These are phyloP conservation scores for Vireo griseus DNA, from an alignment of 2,797 vertebrate species.

Conservation along the genomic window DNA sequence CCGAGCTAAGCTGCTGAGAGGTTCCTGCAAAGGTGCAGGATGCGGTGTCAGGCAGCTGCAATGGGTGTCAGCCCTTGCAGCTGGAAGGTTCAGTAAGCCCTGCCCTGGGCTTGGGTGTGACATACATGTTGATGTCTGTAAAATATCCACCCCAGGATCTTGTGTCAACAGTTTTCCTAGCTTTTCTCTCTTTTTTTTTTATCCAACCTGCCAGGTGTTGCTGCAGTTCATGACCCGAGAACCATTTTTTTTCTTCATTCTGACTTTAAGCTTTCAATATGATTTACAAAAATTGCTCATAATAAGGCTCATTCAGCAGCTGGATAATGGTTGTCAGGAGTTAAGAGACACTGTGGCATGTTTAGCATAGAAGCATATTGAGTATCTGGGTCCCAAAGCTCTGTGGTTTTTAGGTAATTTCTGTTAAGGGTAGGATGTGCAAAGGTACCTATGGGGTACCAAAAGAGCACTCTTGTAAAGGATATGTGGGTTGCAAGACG, in stretches of 20 bases:
- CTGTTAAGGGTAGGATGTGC: background rate
- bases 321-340: conserved; percentile 68
- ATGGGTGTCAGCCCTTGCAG: conserved; percentile 17
- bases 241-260: background rate
- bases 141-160: conserved; percentile 35
- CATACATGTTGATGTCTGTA: background rate
- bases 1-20: background rate
- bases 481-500: background rate
- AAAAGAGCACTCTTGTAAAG: background rate
- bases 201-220: conserved; percentile 37
- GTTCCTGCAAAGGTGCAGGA: background rate
- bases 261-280: conserved; percentile 58
- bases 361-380: conserved; percentile 55
- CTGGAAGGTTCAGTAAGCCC: conserved; percentile 54
- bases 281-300: conserved; percentile 69
- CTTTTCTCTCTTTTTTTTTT: background rate
- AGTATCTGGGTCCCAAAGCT: conserved; percentile 33
- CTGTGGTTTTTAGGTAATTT: background rate
- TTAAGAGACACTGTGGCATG: conserved; percentile 56
- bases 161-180: conserved; percentile 49
- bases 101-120: conserved; percentile 48
- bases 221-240: conserved; percentile 55
- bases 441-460: background rate
- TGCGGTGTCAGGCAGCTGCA: conserved; percentile 11
- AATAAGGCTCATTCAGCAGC: conserved; percentile 66